Evolutionary conservation across 2,113 vertebrate species (phyloP).

Genomic region (Sceloporus undulatus): DNA sequence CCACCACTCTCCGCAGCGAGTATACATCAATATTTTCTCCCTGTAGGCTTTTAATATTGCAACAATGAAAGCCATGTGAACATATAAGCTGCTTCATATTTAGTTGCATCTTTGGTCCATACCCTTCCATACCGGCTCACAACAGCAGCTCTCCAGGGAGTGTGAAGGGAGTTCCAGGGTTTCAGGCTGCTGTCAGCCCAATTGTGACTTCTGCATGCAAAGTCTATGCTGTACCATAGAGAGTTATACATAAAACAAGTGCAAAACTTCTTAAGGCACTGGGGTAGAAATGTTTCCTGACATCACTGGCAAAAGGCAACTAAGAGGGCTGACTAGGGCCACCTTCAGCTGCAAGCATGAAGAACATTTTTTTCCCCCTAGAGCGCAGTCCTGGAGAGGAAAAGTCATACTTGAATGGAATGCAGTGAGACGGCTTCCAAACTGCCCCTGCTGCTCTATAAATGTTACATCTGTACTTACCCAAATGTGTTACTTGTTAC

Average conservation of each 20-base stretch:
- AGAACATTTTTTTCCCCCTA: background rate
- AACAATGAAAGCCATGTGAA: background rate
- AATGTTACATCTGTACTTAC: background rate
- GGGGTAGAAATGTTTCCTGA: background rate
- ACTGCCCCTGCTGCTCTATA: background rate
- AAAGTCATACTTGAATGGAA: background rate
- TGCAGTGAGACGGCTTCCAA: background rate
- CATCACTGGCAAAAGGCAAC: background rate
- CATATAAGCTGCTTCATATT: background rate
- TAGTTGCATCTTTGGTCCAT: background rate
- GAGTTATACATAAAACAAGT: background rate
- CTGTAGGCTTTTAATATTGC: background rate
- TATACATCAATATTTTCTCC: background rate
- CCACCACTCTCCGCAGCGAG: background rate
- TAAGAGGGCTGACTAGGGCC: background rate
- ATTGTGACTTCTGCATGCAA: background rate
- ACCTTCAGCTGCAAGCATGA: background rate
- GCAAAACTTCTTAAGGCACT: background rate
- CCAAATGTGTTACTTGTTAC: background rate
- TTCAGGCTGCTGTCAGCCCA: too few species aligned
- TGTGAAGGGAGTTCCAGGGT: background rate
- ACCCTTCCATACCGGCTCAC: too few species aligned
- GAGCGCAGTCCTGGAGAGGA: background rate
- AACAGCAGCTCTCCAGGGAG: too few species aligned
- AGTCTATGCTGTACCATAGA: background rate